phyloP scores from a whole-genome alignment of 2,113 vertebrate species.

The Mormyrus iriodes region DNA sequence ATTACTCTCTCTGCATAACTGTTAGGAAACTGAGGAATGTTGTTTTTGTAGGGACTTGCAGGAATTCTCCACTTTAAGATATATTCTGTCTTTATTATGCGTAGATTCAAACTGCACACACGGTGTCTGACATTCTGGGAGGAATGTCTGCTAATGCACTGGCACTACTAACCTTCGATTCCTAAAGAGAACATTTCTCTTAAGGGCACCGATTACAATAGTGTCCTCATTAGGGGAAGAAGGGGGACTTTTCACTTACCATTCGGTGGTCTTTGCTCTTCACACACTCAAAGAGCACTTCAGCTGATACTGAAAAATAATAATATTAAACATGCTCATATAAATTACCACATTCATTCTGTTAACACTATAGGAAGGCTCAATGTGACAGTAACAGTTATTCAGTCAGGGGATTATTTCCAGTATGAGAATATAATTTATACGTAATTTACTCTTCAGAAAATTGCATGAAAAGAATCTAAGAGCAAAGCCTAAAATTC shows the following conservation, averaged over 20 bases:
- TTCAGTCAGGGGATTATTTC: neutral
- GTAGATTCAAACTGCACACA: neutral
- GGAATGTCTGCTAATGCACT: neutral
- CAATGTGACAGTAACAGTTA: neutral
- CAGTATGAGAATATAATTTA: neutral
- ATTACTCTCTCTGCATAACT: neutral
- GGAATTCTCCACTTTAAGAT: neutral
- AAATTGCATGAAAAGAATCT: neutral
- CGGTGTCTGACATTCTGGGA: neutral
- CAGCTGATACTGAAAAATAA: constrained; percentile 45
- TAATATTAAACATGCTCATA: neutral
- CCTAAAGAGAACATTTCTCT: neutral
- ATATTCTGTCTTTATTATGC: neutral
- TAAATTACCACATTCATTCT: neutral
- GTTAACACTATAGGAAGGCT: neutral
- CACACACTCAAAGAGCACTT: constrained; percentile 75
- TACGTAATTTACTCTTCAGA: neutral
- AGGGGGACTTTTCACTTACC: constrained; percentile 52
- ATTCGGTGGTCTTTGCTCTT: constrained; percentile 73
- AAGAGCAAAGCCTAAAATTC: neutral
- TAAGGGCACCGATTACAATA: neutral
- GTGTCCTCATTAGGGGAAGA: neutral
- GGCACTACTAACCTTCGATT: neutral
- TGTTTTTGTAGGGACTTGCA: neutral
- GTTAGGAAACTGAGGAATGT: neutral